phyloP scores from a whole-genome alignment of 2,888 invertebrate genomes.

The Pandemis cinnamomeana region DNA sequence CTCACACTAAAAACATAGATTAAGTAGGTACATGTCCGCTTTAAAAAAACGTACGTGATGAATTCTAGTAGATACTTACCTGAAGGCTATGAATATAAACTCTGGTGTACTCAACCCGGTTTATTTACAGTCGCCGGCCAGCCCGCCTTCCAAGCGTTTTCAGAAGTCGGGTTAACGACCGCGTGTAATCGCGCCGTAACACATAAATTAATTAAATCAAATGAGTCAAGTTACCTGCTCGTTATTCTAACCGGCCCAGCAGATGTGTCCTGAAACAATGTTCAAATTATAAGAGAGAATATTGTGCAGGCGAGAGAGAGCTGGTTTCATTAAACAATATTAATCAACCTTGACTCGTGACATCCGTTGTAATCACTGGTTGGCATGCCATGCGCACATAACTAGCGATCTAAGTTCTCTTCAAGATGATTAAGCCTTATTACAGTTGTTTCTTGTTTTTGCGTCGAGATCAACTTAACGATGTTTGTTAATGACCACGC shows the following conservation, averaged over 20 bases:
- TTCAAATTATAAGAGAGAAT: constrained; percentile 9
- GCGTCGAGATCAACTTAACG: constrained; percentile 44
- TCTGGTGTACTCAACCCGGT: neutral
- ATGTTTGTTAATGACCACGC: constrained; percentile 46
- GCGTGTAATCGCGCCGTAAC: neutral
- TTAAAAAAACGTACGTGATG: no score
- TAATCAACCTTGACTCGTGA: constrained; percentile 43
- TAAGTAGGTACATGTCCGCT: no score
- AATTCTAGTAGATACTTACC: no score
- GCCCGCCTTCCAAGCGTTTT: neutral
- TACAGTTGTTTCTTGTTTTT: constrained; percentile 47
- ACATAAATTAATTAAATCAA: constrained; percentile 1
- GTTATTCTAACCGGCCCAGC: neutral
- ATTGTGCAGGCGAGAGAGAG: neutral
- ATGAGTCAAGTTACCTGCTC: constrained; percentile 1
- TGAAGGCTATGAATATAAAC: no score
- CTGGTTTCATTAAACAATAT: constrained; percentile 23
- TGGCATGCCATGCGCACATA: constrained; percentile 47
- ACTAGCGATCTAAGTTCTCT: constrained; percentile 37
- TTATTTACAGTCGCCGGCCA: neutral
- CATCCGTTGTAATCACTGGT: constrained; percentile 46
- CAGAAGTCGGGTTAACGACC: constrained; percentile 55
- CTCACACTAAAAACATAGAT: no score
- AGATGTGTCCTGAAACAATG: constrained; percentile 9
- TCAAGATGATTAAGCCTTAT: constrained; percentile 47